Base-by-base conservation (phyloP, 2,113 vertebrate species). In the Callithrix jacchus region DNA sequence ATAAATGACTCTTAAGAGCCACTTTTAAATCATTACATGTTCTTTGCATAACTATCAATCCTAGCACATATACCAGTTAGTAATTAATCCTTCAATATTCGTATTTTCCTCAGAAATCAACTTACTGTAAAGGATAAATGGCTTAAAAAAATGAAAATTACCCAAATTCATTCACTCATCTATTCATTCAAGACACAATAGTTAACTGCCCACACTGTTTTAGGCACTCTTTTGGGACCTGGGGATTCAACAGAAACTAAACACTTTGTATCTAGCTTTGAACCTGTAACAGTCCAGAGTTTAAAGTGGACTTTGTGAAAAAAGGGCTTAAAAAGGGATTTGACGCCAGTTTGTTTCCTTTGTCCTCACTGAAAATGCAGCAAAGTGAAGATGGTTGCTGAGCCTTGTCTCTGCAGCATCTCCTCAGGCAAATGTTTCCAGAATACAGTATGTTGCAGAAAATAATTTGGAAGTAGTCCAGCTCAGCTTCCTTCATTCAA, bases 51-150 rank as follows among this genome's bases (percentile, higher is more conserved):
- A 66, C 14, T 16, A 58, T 66, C 68, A 90, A 90, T 82, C 13
- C 14, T 84, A 84, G 11, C 3, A 84, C 0, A 32, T 2, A 27
- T 71, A 16, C 35, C 14, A 95, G 11, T 68, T 82, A 77, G 30
- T 49, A 93, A 91, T 94, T 94, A 74, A 92, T 54, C 66, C 35
- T 93, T 77, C 71, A 71, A 56, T 58, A 77, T 5, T 91, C 17
- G 12, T 54, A 27, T 81, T 93, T 49, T 32, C 40, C n/a, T 81
- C 45, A 58, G 82, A 92, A 95, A 77, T 81, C 3, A 84, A 90
- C 11, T 30, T 71, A 64, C 3, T 35, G 0, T 30, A 81, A 61
- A 14, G 4, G 58, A 92, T 70, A 25, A 89, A 37, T 54, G 68
- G 27, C 8, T 30, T 82, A 61, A 87, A 71, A 71, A 82, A 56